These are phyloP conservation scores for Cepphus grylle DNA, from an alignment of 2,113 vertebrate genomes.

Conservation along the genomic window DNA sequence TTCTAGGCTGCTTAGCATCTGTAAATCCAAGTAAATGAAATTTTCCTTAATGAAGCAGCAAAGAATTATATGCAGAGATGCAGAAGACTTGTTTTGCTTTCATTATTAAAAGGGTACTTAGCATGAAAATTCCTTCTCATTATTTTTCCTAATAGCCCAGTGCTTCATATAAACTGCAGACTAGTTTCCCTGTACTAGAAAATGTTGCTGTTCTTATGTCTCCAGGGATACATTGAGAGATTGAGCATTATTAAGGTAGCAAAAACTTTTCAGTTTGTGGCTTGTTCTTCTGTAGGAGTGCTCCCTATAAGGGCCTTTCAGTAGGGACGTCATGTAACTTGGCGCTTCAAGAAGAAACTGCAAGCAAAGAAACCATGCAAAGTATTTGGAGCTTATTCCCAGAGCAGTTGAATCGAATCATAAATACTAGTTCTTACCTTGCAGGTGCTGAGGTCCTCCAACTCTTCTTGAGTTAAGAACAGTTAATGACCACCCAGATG, in stretches of 20 bases:
- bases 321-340: background rate
- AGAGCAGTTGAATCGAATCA: background rate
- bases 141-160: background rate
- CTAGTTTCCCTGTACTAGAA: background rate
- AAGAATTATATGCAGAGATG: background rate
- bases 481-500: background rate
- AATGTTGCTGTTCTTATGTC: background rate
- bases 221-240: background rate
- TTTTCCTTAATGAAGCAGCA: background rate
- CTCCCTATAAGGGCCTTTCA: background rate
- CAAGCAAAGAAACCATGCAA: background rate
- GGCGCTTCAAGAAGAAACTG: background rate
- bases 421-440: background rate
- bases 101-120: conserved; percentile 42
- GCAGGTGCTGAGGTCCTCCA: background rate
- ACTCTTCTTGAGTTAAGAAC: background rate
- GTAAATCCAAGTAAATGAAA: conserved; percentile 30
- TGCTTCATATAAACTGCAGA: background rate
- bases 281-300: background rate
- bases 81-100: background rate
- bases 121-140: background rate
- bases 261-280: background rate
- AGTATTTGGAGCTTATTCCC: background rate
- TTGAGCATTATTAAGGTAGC: background rate
- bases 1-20: background rate